Conservation (phyloP, 1,140 invertebrate species). For the Ditylenchus dipsaci region DNA sequence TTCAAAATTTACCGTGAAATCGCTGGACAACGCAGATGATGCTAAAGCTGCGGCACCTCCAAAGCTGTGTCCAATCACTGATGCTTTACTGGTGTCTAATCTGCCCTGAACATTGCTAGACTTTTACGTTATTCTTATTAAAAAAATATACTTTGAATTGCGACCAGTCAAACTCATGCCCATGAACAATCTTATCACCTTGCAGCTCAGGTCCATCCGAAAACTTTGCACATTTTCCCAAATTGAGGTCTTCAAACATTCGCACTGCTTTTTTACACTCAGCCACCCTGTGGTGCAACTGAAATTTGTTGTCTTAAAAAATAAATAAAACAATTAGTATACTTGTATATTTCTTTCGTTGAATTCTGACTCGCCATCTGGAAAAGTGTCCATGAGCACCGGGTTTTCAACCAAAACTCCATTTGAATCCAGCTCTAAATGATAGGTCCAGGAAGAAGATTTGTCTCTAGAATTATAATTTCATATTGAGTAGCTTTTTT, state of each 20-base stretch:
- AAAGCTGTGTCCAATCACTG: conserved; percentile 69
- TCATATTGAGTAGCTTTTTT: no score
- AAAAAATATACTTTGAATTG: conserved; percentile 60
- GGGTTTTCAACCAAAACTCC: conserved; percentile 38
- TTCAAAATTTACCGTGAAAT: conserved; percentile 5
- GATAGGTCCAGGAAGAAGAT: conserved; percentile 49
- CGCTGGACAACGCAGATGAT: conserved; percentile 59
- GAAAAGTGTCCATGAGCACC: conserved; percentile 37
- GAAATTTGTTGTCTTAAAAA: not conserved
- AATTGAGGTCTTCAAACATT: conserved; percentile 63
- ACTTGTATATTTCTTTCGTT: conserved; percentile 60
- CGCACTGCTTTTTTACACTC: conserved; percentile 65
- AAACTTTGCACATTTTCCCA: conserved; percentile 58
- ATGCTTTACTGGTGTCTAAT: conserved; percentile 63
- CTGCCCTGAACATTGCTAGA: conserved; percentile 63
- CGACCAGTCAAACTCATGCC: conserved; percentile 59
- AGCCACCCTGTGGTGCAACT: conserved; percentile 61
- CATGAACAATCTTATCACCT: conserved; percentile 62
- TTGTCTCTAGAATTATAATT: conserved; percentile 36
- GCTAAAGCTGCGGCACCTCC: conserved; percentile 67
- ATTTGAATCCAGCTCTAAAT: conserved; percentile 35
- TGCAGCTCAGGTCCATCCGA: conserved; percentile 25
- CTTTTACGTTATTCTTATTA: no score
- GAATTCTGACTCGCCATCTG: conserved; percentile 56
- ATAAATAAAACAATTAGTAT: not conserved